Percentiles rank a stretch among this genome's conserved stretches.
Conservation (phyloP, 1,140 invertebrate genomes). For the Saxidomus purpurata region DNA sequence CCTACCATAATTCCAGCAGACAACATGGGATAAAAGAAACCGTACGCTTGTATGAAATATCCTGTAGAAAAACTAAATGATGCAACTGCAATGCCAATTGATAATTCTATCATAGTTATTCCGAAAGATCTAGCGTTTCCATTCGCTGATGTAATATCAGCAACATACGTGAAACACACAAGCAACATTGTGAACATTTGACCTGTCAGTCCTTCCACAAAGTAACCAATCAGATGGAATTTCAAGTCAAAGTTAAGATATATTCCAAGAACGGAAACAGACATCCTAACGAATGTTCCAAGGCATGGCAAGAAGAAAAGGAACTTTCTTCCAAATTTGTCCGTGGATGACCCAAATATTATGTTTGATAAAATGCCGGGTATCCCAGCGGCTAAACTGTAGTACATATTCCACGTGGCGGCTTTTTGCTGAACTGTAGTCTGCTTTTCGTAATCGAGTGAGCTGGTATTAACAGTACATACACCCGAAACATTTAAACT, state of each 20-base stretch:
- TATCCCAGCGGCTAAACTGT: slow-evolving; percentile 40
- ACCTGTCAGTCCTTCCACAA: slow-evolving; percentile 47
- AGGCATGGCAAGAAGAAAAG: slow-evolving; percentile 49
- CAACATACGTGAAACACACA: slow-evolving; percentile 59
- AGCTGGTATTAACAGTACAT: slow-evolving; percentile 42
- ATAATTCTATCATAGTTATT: slow-evolving; percentile 59
- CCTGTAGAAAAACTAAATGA: slow-evolving; percentile 56
- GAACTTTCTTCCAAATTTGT: slow-evolving; percentile 65
- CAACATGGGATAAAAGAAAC: slow-evolving; percentile 53
- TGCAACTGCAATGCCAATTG: slow-evolving; percentile 30
- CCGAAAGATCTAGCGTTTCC: slow-evolving; percentile 51
- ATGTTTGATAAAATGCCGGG: slow-evolving; percentile 56
- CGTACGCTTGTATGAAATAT: slow-evolving; percentile 51
- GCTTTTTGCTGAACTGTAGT: slow-evolving; percentile 29
- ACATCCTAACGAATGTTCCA: slow-evolving; percentile 54
- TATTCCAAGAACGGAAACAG: slow-evolving; percentile 22
- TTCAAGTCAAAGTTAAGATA: slow-evolving; percentile 49
- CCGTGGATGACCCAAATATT: slow-evolving; percentile 54
- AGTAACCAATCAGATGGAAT: slow-evolving; percentile 47
- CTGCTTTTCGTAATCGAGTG: slow-evolving; percentile 19
- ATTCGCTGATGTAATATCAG: slow-evolving; percentile 49
- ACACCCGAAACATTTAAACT: slow-evolving; percentile 23
- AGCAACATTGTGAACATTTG: slow-evolving; percentile 61
- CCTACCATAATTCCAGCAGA: neutral
- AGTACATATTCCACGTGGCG: slow-evolving; percentile 42